These are phyloP conservation scores for Anser brachyrhynchus DNA, from an alignment of 2,113 vertebrate genomes.

Conservation along the genomic window DNA sequence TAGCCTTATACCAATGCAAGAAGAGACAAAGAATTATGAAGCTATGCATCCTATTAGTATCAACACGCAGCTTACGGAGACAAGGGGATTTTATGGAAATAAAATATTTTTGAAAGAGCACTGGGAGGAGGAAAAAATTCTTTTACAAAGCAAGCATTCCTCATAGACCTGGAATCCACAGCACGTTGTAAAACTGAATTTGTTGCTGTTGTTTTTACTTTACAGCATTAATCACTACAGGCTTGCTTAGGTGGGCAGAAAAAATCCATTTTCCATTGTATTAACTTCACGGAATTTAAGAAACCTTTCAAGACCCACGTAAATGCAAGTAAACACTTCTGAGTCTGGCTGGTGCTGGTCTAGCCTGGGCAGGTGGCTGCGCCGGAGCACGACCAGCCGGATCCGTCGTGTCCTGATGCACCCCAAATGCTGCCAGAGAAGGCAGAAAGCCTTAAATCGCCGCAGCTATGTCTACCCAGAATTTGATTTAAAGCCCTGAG, in stretches of 20 bases:
- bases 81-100: neutral
- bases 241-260: slow-evolving; percentile 14
- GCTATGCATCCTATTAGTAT: slow-evolving; percentile 43
- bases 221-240: slow-evolving; percentile 22
- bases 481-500: neutral
- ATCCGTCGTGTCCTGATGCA: fast-evolving
- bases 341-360: neutral
- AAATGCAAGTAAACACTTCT: neutral
- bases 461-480: neutral
- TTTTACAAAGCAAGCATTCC: neutral
- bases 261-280: neutral
- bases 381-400: neutral
- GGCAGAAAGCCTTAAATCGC: neutral
- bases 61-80: neutral
- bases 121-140: neutral
- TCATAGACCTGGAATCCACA: neutral
- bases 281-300: neutral
- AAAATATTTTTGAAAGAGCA: neutral
- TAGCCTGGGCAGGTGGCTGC: fast-evolving
- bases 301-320: neutral
- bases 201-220: slow-evolving; percentile 14
- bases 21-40: slow-evolving; percentile 27
- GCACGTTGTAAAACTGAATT: neutral
- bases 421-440: fast-evolving
- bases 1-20: neutral